Conservation (phyloP, 2,888 invertebrate genomes). For the Stenurella melanura region DNA sequence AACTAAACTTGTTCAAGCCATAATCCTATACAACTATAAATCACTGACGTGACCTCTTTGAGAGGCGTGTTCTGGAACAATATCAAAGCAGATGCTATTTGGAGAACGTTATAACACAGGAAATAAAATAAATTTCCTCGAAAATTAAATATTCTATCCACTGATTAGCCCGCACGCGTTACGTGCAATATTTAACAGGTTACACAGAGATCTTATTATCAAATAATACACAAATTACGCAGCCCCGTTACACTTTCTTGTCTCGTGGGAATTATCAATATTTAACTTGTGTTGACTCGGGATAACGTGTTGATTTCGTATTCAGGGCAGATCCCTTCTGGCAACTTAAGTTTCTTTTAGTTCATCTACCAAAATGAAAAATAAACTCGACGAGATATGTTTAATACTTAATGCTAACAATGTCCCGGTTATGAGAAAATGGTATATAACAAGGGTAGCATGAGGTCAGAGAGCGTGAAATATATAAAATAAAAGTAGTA, state of each 20-base stretch:
- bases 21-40: too few relatives aligned
- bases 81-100: neutral
- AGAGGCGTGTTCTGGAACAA: neutral
- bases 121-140: neutral
- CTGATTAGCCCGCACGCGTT: neutral
- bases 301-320: constrained; percentile 19
- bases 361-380: constrained; percentile 8
- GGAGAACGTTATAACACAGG: neutral
- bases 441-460: neutral
- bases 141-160: neutral
- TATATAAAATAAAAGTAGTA: neutral
- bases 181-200: neutral
- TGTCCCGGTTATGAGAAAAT: neutral
- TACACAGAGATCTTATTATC: neutral
- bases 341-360: constrained; percentile 3
- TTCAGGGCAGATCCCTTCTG: neutral
- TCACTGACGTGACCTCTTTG: neutral
- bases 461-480: neutral
- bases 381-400: constrained; percentile 5
- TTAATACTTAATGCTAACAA: neutral
- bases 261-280: neutral
- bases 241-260: neutral
- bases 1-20: too few relatives aligned
- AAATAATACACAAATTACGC: constrained; percentile 7
- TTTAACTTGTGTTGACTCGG: constrained; percentile 7